These are phyloP conservation scores for Cryptoprocta ferox DNA, from an alignment of 2,797 vertebrate genomes.

Conservation along the genomic window DNA sequence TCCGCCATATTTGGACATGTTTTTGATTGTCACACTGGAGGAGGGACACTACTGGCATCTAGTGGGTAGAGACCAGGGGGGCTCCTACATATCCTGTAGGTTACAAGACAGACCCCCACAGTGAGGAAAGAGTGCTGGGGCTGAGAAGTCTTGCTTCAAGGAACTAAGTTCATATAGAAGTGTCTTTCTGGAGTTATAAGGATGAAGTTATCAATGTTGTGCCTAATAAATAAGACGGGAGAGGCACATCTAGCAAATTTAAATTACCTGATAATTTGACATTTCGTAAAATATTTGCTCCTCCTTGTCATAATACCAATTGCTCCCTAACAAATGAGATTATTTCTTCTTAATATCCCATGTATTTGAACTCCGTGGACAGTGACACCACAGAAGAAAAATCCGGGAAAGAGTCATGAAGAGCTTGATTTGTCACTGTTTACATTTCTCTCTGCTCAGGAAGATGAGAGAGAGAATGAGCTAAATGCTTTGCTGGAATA, in stretches of 20 bases:
- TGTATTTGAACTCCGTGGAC: constrained; percentile 17
- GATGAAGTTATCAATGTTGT: background rate
- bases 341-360: constrained; percentile 13
- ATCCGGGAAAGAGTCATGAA: background rate
- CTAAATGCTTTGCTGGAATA: background rate
- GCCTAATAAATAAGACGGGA: background rate
- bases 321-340: background rate
- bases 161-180: background rate
- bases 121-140: background rate
- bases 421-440: background rate
- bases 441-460: background rate
- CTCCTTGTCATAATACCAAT: background rate
- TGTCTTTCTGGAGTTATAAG: background rate
- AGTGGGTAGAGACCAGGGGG: background rate
- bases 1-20: background rate
- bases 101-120: background rate
- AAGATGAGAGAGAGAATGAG: constrained; percentile 28
- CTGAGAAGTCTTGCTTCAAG: background rate
- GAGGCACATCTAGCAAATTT: background rate
- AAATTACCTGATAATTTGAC: background rate
- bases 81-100: background rate
- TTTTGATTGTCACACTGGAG: background rate
- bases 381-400: background rate
- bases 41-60: background rate
- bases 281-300: constrained; percentile 20